A percentile compares a stretch with the other conserved stretches of the same genome.
Conservation (phyloP, 2,797 vertebrate genomes). For the Leptatherina wallacei region DNA sequence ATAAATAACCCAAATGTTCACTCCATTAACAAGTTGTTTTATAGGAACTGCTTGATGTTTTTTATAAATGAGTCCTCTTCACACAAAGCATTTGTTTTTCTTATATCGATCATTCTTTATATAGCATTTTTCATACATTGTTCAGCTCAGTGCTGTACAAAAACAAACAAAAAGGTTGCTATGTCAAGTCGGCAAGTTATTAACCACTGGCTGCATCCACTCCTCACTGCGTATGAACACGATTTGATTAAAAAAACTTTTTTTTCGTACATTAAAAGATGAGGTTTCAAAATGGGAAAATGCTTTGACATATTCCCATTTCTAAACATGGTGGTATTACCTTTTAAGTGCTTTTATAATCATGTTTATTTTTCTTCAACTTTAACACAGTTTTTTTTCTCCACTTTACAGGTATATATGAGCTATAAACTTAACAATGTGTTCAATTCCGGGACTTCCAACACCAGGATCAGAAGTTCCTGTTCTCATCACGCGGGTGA, state of each 20-base stretch:
- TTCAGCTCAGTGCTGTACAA: too few species aligned
- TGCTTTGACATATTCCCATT: not conserved
- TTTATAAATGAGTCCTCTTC: too few species aligned
- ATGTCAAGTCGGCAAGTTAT: too few species aligned
- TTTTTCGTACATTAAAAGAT: not conserved
- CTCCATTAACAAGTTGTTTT: not conserved
- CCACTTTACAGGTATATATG: constrained; percentile 50
- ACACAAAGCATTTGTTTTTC: too few species aligned
- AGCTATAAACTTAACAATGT: constrained; percentile 72
- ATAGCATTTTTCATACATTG: too few species aligned
- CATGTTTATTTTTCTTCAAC: not conserved
- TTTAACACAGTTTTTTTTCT: not conserved
- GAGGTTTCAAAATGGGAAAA: not conserved
- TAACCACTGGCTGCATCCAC: too few species aligned
- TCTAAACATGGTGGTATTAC: not conserved
- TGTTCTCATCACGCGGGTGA: constrained; percentile 83
- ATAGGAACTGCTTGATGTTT: too few species aligned
- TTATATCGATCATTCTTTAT: too few species aligned
- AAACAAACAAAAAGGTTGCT: too few species aligned
- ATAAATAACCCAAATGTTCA: not conserved
- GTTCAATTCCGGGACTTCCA: constrained; percentile 69
- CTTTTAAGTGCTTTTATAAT: not conserved
- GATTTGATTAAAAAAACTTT: too few species aligned
- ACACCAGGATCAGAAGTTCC: constrained; percentile 73
- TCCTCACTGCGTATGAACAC: too few species aligned